phyloP scores from a whole-genome alignment of 2,888 invertebrate species.

The Lomographa bimaculata region DNA sequence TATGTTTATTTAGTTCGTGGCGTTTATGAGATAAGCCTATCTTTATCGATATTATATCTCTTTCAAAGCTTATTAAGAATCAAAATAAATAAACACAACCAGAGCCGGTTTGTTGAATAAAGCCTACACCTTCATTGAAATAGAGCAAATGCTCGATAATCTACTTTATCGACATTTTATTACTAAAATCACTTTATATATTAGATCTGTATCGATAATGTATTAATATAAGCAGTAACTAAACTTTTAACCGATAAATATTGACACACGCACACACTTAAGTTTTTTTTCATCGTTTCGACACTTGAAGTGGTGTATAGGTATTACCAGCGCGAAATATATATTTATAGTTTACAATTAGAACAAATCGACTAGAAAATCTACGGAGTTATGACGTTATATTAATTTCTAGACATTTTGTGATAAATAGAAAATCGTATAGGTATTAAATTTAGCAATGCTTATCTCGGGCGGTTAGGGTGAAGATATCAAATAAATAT shows the following conservation, averaged over 20 bases:
- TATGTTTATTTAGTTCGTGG: neutral
- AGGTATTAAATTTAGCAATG: too few relatives aligned
- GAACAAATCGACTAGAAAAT: too few relatives aligned
- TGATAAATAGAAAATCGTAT: too few relatives aligned
- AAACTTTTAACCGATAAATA: neutral
- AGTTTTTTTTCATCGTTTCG: too few relatives aligned
- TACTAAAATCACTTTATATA: constrained; percentile 29
- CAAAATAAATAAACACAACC: constrained; percentile 22
- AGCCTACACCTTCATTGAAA: constrained; percentile 33
- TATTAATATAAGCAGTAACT: constrained; percentile 11
- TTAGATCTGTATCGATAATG: constrained; percentile 18
- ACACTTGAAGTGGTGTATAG: too few relatives aligned
- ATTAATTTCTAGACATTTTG: too few relatives aligned
- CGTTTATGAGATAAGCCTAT: constrained; percentile 17
- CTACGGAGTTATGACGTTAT: too few relatives aligned
- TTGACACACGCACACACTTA: neutral
- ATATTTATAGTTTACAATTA: too few relatives aligned
- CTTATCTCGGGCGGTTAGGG: too few relatives aligned
- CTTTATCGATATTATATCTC: constrained; percentile 11
- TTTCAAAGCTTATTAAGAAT: constrained; percentile 16
- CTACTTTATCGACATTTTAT: constrained; percentile 43
- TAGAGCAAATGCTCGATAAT: constrained; percentile 33
- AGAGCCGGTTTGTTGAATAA: constrained; percentile 21
- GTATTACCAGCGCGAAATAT: too few relatives aligned
- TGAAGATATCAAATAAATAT: too few relatives aligned